Base-by-base conservation (phyloP, 2,888 invertebrate species). In the Ophion ellenae region DNA sequence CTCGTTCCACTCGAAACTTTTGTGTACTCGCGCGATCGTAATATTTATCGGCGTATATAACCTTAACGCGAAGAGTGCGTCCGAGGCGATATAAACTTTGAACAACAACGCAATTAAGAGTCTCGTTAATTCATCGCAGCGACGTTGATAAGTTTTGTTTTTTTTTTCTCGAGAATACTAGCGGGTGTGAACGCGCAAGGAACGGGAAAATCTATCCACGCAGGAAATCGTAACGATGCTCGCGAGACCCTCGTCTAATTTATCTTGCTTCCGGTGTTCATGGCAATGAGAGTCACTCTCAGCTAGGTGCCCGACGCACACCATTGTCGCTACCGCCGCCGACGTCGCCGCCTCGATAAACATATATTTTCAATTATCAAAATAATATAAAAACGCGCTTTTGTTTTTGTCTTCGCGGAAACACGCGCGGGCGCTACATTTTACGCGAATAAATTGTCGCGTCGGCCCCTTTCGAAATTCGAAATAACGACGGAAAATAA, bases 271-370 rank as follows among this genome's bases (percentile, higher is more conserved):
- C 75, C 75, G 75, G 75, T 75, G 36, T 75, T 47, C 75, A 64
- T 75, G 75, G 28, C 75, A 75, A 75, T 75, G 64, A 75, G 75
- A 63, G 64, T 75, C 75, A 47, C 63, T 61, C 74, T 40, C 75
- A 64, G 75, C 47, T 75, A 75, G 75, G 64, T 75, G 64, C 47
- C 75, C 32, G 28, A 40, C 40, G 45, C 63, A 45, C 75, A 75
- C 75, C 75, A 75, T 75, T 75, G 63, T 75, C 53, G 53, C 53
- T 17, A 2, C 17, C 53, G 53, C 14, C 47, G 64, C 28, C 75
- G 24, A 24, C 24, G 64, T 64, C 75, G 64, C 64, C 64, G 45
- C 75, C 40, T 47, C 47, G 40, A 75, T 75, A 75, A 75, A 75
- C 75, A 64, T 20, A 47, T 17, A 14, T 53, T 53, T 64, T 63